Evolutionary conservation across 2,797 vertebrate genomes (phyloP), one percentile per base, ranked within the genome.

Genomic region (Lithobates pipiens): DNA sequence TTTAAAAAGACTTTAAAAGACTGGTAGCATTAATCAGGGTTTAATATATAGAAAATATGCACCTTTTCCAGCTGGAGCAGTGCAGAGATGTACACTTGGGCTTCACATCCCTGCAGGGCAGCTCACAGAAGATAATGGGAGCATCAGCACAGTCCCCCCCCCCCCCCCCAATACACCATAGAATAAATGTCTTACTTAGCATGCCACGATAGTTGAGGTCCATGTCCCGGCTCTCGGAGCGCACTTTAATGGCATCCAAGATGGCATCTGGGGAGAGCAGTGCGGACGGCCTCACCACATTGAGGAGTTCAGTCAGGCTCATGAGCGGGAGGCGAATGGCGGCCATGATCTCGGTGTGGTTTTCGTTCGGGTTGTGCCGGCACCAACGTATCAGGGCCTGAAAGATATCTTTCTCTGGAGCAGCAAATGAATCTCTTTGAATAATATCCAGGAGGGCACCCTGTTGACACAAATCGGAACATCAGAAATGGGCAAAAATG

Each of bases 121-220:
- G 34, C 34, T 34, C 34, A 4, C 34, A 34, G 3, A 36, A 36
- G 34, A 32, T 32, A 32, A 32, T 32, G 32, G 3, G 3, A 36
- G 34, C 5, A 36, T 36, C 34, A 36, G 34, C 34, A 5, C 34
- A 36, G 34, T 36, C 10, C 10, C 42, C 42, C 42, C 42, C 42
- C 42, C 42, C 9, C 10, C 10, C 10, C 42, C 9, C 6, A 1
- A 36, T 7, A 36, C 34, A 46, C 8, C 2, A 13, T 10, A 46
- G 11, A 13, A 15, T 46, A 46, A 46, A 46, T 13, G 44, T 13
- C 44, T 46, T 46, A 99, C 98, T 96, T 86, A 99, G 95, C 97
- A 99, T 98, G 89, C 98, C 98, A 16, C 98, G 95, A 87, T 98
- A 99, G 95, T 98, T 99, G 11, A 99, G 97, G 91, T 99, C 98